A percentile compares a stretch with the other conserved stretches of the same genome.
Conservation (phyloP, 2,113 vertebrate species). For the Cynocephalus volans region DNA sequence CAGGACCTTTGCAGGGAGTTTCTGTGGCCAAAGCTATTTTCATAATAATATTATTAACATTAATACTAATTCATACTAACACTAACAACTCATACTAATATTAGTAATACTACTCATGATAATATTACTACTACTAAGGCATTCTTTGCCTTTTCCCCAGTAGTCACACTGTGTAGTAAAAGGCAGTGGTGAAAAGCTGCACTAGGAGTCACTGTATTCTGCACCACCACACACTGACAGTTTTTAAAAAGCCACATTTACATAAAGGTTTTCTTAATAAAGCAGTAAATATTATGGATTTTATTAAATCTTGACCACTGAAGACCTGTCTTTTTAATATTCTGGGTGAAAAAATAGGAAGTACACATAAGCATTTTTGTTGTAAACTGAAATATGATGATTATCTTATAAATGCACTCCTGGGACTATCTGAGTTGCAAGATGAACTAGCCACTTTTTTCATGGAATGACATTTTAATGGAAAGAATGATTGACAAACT, state of each 20-base stretch:
- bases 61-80: not conserved
- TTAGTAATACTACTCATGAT: not conserved
- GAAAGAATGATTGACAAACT: not conserved
- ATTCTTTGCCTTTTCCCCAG: not conserved
- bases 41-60: not conserved
- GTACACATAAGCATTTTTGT: not conserved
- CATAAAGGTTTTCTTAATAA: not conserved
- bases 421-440: not conserved
- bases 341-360: not conserved
- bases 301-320: not conserved
- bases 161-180: not conserved
- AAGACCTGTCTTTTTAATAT: not conserved
- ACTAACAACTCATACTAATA: not conserved
- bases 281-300: not conserved
- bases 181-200: not conserved
- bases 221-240: not conserved
- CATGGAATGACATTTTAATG: not conserved
- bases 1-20: not conserved
- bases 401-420: not conserved
- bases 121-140: not conserved
- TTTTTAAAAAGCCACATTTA: not conserved
- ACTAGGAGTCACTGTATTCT: not conserved
- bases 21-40: not conserved
- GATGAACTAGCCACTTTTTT: not conserved
- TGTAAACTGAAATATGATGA: not conserved